Conservation (phyloP, 2,113 vertebrate species). For the Silurus glanis region DNA sequence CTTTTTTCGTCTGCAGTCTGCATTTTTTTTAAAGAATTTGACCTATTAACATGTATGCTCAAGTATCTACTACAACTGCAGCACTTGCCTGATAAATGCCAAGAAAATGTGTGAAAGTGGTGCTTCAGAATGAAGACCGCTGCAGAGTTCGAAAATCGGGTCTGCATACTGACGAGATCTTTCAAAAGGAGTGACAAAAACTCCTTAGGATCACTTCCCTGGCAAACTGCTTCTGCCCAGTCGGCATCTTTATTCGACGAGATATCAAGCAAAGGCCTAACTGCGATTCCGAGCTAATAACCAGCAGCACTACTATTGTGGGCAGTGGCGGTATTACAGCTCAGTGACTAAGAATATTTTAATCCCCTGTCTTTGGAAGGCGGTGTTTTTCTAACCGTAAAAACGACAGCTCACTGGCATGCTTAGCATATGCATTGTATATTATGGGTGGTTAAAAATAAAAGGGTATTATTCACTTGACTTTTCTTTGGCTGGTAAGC, state of each 20-base stretch:
- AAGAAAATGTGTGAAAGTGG: conserved; percentile 71
- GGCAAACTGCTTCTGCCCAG: conserved; percentile 54
- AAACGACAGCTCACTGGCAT: conserved; percentile 2
- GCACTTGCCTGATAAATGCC: conserved; percentile 67
- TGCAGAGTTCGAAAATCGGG: conserved; percentile 64
- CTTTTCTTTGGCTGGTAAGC: conserved; percentile 37
- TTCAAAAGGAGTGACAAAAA: conserved; percentile 74
- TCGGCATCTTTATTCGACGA: conserved; percentile 64
- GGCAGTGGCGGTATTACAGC: background rate
- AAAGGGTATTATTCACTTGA: conserved; percentile 44
- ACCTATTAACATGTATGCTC: conserved; percentile 72
- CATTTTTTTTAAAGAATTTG: conserved; percentile 26
- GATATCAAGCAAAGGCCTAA: conserved; percentile 33
- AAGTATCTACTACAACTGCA: conserved; percentile 65
- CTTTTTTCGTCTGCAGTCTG: background rate
- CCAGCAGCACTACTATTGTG: conserved; percentile 20
- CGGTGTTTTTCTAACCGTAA: conserved; percentile 18
- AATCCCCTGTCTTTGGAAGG: conserved; percentile 6
- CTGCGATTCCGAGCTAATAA: conserved; percentile 27
- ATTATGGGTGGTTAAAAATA: conserved; percentile 19
- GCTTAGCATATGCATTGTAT: conserved; percentile 7
- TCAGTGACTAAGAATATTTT: conserved; percentile 18
- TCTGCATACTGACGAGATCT: conserved; percentile 76
- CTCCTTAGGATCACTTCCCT: conserved; percentile 65
- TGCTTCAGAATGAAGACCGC: conserved; percentile 70